phyloP scores from a whole-genome alignment of 2,888 invertebrate species.

The Myopa tessellatipennis region DNA sequence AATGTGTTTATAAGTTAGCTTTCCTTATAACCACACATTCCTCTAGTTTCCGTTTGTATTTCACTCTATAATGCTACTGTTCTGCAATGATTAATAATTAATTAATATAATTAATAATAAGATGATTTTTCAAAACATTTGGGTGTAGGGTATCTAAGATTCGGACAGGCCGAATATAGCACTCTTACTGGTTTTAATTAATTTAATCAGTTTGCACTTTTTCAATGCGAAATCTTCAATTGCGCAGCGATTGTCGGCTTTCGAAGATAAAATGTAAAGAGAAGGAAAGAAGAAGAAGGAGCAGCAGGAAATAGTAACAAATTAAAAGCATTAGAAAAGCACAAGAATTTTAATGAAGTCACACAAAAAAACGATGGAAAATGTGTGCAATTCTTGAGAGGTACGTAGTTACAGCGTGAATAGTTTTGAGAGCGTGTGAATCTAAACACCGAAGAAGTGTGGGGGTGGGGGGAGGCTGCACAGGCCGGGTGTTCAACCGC shows the following conservation, averaged over 20 bases:
- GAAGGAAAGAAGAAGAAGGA: neutral
- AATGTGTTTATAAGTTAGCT: too few species aligned
- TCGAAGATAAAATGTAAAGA: neutral
- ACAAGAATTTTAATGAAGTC: constrained; percentile 32
- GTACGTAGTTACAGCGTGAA: too few species aligned
- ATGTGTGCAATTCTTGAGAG: neutral
- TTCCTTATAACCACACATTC: too few species aligned
- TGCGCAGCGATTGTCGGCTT: neutral
- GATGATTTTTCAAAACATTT: too few species aligned
- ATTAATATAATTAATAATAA: too few species aligned
- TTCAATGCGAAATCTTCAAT: constrained; percentile 9
- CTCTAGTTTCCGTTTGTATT: too few species aligned
- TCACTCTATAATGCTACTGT: too few species aligned
- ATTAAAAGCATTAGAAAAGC: neutral
- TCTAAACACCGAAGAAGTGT: neutral
- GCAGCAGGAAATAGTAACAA: neutral
- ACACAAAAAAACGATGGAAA: neutral
- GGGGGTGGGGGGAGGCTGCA: neutral
- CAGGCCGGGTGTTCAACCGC: neutral
- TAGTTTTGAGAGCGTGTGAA: neutral
- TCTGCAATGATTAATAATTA: too few species aligned
- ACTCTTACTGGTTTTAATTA: constrained; percentile 22
- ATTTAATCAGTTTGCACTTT: constrained; percentile 27
- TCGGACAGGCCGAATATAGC: too few species aligned
- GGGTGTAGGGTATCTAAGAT: too few species aligned